Conservation (phyloP, 2,888 invertebrate genomes). For the Shargacucullia verbasci region DNA sequence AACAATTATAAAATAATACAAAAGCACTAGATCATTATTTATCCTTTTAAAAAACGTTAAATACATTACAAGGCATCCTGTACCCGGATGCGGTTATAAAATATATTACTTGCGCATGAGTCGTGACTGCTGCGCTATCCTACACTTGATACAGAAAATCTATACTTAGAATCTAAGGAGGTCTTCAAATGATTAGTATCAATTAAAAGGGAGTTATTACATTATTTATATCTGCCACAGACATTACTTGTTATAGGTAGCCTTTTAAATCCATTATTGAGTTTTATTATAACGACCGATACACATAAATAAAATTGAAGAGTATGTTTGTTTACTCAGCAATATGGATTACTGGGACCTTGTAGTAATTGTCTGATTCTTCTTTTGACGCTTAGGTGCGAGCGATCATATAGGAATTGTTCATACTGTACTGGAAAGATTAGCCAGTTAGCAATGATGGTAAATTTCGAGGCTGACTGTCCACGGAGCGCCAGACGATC, state of each 20-base stretch:
- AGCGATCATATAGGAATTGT: too few relatives aligned
- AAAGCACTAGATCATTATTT: too few relatives aligned
- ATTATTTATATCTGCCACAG: slow-evolving; percentile 22
- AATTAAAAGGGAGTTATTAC: slow-evolving; percentile 35
- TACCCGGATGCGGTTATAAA: slow-evolving; percentile 56
- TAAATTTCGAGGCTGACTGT: too few relatives aligned
- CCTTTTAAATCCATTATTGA: slow-evolving; percentile 6
- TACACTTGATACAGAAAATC: slow-evolving; percentile 15
- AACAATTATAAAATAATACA: too few relatives aligned
- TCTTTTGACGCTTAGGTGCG: too few relatives aligned
- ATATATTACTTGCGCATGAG: slow-evolving; percentile 16
- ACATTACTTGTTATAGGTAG: slow-evolving; percentile 14
- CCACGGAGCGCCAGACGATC: too few relatives aligned
- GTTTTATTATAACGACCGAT: background rate
- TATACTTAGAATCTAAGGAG: slow-evolving; percentile 22
- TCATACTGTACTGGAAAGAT: too few relatives aligned
- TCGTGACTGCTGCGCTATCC: slow-evolving; percentile 47
- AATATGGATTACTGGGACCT: too few relatives aligned
- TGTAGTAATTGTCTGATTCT: too few relatives aligned
- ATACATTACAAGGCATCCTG: slow-evolving; percentile 25
- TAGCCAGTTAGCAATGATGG: too few relatives aligned
- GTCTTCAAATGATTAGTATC: slow-evolving; percentile 29
- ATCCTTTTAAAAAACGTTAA: slow-evolving; percentile 7
- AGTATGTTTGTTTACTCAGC: background rate
- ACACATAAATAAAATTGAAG: background rate